phyloP scores from a whole-genome alignment of 2,888 invertebrate genomes.

The Nomada hirtipes region DNA sequence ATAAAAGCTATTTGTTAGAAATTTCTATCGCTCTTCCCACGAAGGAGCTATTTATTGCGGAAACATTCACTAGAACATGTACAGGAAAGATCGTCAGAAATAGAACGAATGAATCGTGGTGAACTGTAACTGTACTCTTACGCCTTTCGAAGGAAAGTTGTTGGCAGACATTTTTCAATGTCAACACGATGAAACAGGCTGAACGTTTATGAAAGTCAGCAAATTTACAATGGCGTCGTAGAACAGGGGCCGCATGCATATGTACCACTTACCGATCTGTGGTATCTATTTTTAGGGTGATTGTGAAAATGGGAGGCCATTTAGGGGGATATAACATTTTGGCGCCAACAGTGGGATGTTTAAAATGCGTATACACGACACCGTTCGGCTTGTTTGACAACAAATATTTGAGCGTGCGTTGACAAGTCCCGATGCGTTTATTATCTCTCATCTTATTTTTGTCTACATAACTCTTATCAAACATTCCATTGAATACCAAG shows the following conservation, averaged over 20 bases:
- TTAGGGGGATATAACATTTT: not conserved
- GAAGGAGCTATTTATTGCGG: not conserved
- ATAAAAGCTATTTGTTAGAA: not conserved
- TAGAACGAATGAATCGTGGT: not conserved
- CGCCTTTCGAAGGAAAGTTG: slow-evolving; percentile 10
- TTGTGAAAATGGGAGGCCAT: not conserved
- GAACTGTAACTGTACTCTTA: not conserved
- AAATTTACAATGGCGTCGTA: slow-evolving; percentile 10
- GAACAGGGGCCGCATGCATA: not conserved
- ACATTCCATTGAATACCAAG: not conserved
- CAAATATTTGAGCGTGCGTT: slow-evolving; percentile 8
- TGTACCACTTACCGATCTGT: not conserved
- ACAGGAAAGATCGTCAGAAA: not conserved
- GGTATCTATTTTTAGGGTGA: not conserved
- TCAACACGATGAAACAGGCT: slow-evolving; percentile 2
- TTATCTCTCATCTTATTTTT: not conserved
- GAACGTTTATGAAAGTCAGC: slow-evolving; percentile 4
- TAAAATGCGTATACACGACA: not conserved
- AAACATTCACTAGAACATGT: not conserved
- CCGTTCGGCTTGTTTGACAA: slow-evolving; percentile 1
- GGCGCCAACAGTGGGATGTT: not conserved
- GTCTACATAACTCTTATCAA: slow-evolving; percentile 19
- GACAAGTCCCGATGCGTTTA: not conserved
- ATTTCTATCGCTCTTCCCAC: not conserved
- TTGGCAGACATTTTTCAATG: slow-evolving; percentile 22